Conservation (phyloP, 2,797 vertebrate species). For the Enteromius radiatus region DNA sequence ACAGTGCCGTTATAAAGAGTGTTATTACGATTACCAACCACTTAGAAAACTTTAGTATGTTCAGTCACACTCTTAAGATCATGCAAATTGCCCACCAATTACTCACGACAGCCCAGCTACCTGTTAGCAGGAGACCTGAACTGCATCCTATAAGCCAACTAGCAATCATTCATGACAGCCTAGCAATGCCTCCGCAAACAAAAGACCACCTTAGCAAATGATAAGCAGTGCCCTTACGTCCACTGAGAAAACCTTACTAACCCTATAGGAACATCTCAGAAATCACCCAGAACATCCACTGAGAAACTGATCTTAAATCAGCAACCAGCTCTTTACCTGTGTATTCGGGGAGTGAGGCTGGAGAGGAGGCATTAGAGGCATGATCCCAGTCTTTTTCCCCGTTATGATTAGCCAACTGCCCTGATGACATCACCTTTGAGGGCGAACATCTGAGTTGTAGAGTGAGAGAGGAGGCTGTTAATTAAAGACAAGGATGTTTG, state of each 20-base stretch:
- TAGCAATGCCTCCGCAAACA: not conserved
- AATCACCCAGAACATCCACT: not conserved
- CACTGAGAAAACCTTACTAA: not conserved
- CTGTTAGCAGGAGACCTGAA: not conserved
- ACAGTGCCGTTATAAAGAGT: not conserved
- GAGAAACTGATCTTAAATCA: not conserved
- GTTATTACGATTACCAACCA: not conserved
- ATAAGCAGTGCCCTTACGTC: not conserved
- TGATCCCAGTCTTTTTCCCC: constrained; percentile 86
- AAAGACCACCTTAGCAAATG: not conserved
- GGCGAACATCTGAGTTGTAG: constrained; percentile 72
- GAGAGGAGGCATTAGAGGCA: constrained; percentile 82
- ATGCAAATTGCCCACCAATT: not conserved
- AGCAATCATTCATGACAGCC: not conserved
- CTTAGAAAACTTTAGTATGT: not conserved
- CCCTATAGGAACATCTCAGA: not conserved
- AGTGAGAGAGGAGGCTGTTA: not conserved
- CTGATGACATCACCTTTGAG: constrained; percentile 78
- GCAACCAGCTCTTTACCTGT: constrained; percentile 75
- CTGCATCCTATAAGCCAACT: not conserved
- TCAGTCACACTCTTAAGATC: not conserved
- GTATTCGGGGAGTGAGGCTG: constrained; percentile 85
- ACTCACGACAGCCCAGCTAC: not conserved
- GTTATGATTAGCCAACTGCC: constrained; percentile 75
- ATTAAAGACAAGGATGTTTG: not conserved